Percentiles rank a stretch among this genome's conserved stretches.
Conservation (phyloP, 1,140 invertebrate species). For the Neuroterus valhalla region DNA sequence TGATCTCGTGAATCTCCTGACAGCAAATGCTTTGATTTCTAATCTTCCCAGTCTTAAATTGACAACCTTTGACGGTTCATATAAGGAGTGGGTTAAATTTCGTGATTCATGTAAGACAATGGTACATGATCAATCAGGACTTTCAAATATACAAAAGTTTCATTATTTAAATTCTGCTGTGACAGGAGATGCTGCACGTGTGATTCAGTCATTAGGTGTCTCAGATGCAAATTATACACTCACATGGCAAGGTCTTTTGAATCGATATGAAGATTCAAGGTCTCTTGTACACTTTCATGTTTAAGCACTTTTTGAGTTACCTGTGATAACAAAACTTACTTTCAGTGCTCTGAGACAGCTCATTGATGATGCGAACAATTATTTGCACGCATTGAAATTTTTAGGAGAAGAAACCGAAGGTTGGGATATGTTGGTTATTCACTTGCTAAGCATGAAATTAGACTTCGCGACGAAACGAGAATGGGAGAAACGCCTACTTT, state of each 20-base stretch:
- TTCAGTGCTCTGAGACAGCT: conserved; percentile 33
- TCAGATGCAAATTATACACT: conserved; percentile 50
- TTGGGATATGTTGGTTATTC: conserved; percentile 46
- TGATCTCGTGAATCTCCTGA: not conserved
- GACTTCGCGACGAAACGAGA: conserved; percentile 37
- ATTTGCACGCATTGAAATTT: conserved; percentile 38
- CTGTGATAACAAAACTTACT: conserved; percentile 41
- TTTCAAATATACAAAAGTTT: too few species aligned
- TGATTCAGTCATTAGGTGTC: conserved; percentile 50
- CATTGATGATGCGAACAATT: too few species aligned
- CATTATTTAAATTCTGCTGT: too few species aligned
- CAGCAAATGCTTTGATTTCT: not conserved
- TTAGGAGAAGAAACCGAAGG: conserved; percentile 35
- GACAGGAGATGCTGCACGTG: too few species aligned
- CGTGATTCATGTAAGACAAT: too few species aligned
- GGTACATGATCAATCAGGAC: too few species aligned
- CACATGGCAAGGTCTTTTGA: conserved; percentile 50
- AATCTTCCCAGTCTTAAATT: not conserved
- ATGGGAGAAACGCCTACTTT: conserved; percentile 38
- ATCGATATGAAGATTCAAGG: conserved; percentile 52
- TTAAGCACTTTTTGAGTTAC: conserved; percentile 41
- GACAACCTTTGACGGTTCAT: not conserved
- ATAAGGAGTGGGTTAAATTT: too few species aligned
- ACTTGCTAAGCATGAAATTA: conserved; percentile 41
- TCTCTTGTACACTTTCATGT: conserved; percentile 54